Evolutionary conservation across 2,797 vertebrate species (phyloP).

Genomic region (Anisognathus igniventris): DNA sequence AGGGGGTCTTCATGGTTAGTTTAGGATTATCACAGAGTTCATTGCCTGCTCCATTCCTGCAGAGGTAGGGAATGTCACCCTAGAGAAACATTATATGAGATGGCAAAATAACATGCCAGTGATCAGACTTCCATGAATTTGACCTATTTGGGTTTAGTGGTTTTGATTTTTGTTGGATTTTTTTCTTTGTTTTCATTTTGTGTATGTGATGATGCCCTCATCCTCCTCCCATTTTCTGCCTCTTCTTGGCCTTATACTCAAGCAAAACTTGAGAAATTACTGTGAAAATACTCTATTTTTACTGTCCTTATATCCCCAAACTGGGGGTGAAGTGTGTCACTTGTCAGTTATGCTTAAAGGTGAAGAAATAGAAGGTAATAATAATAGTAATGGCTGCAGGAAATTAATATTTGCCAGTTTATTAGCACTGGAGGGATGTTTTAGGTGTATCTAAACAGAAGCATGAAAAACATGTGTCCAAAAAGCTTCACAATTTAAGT

Average conservation of each 20-base stretch:
- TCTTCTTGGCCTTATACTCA: not conserved
- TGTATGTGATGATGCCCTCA: not conserved
- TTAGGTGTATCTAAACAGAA: not conserved
- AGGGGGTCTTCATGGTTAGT: not conserved
- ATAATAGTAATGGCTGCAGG: not conserved
- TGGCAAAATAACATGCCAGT: not conserved
- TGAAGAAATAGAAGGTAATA: not conserved
- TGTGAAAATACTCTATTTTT: not conserved
- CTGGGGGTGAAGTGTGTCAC: not conserved
- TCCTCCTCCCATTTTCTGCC: not conserved
- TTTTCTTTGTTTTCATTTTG: not conserved
- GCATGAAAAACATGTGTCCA: not conserved
- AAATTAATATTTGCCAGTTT: not conserved
- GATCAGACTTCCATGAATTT: not conserved
- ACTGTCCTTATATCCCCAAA: not conserved
- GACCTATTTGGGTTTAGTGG: not conserved
- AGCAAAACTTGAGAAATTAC: not conserved
- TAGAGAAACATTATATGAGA: not conserved
- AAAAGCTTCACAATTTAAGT: not conserved
- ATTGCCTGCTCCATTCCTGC: not conserved
- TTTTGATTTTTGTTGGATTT: not conserved
- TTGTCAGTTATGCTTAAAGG: not conserved
- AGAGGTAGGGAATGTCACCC: not conserved
- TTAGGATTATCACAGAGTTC: not conserved
- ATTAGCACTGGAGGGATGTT: not conserved